These are phyloP conservation scores for Chanos chanos DNA, from an alignment of 2,797 vertebrate genomes.

Conservation along the genomic window DNA sequence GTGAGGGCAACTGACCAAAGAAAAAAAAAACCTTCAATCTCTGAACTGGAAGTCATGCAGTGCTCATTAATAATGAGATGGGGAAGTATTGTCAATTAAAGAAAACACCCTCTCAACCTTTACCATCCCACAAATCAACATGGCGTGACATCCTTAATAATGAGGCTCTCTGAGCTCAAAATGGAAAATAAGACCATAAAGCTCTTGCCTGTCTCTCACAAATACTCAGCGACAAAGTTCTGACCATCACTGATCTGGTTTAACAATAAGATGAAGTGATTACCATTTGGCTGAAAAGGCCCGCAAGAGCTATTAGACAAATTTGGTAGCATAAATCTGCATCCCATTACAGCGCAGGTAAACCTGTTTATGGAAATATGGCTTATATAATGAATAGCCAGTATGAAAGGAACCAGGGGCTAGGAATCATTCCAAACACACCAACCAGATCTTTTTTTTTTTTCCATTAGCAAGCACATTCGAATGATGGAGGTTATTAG, in stretches of 20 bases:
- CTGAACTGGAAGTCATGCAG: background rate
- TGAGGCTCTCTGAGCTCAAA: background rate
- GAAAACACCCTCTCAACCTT: constrained; percentile 27
- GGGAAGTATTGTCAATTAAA: constrained; percentile 48
- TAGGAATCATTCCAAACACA: constrained; percentile 27
- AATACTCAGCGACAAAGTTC: background rate
- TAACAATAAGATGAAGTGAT: constrained; percentile 18
- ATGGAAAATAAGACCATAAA: background rate
- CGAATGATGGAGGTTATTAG: constrained; percentile 36
- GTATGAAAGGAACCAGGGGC: constrained; percentile 8
- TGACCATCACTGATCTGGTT: background rate
- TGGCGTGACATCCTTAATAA: background rate
- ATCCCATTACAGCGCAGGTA: constrained; percentile 1
- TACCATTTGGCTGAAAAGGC: constrained; percentile 7
- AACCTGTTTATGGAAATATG: too few species aligned
- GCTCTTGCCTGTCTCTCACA: background rate
- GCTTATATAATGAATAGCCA: too few species aligned
- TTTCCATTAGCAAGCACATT: constrained; percentile 31
- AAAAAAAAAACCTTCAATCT: constrained; percentile 10
- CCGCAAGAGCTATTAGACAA: background rate
- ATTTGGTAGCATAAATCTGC: constrained; percentile 18
- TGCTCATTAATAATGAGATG: constrained; percentile 53
- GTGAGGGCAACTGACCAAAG: constrained; percentile 24
- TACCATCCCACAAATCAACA: constrained; percentile 22
- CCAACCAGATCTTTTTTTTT: constrained; percentile 12